Evolutionary conservation across 2,113 vertebrate species (phyloP), one percentile per base, ranked within the genome.

Genomic region (Pluvianellus socialis): DNA sequence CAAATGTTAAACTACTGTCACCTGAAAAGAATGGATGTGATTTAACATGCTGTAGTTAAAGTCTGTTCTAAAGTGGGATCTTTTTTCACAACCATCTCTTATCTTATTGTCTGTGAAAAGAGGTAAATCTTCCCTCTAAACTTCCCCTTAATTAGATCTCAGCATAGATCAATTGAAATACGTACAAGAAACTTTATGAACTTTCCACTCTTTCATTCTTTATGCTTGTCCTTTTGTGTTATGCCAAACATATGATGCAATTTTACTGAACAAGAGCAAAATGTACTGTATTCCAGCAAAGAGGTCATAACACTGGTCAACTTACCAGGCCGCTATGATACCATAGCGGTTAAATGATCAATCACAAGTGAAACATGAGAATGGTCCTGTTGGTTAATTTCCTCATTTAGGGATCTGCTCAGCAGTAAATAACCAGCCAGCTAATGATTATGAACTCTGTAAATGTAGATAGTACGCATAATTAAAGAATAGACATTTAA

Each of bases 11-110:
- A 33, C n/a, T 63, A 49, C n/a, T 75, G 27, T 71, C 35, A 62
- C 32, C 21, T 86, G 44, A 94, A 96, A 96, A 93, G n/a, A 96
- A 94, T 80, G 40, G 83, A n/a, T 44, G 40, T 71, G 67, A 94
- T 85, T 94, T 90, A 70, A 62, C 45, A 33, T 65, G 14, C 22
- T 65, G 21, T 49, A 84, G 35, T 94, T 72, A 71, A 84, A 96
- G 33, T 52, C 28, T 85, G 9, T 72, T 96, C 59, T 93, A 58
- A 97, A 91, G 80, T 35, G 13, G 5, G 7, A 58, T 79, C 17
- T 74, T 72, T 88, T 84, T 67, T 79, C 23, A 66, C 14, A 92
- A 71, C 2, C 7, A 12, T 42, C 24, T 9, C 80, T 89, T 45
- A 62, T 68, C n/a, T 33, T 10, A 33, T 7, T 55, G 17, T 45